Evolutionary conservation across 1,140 invertebrate genomes (phyloP), one percentile per base, ranked within the genome.

Genomic region (Drosophila sulfurigaster): DNA sequence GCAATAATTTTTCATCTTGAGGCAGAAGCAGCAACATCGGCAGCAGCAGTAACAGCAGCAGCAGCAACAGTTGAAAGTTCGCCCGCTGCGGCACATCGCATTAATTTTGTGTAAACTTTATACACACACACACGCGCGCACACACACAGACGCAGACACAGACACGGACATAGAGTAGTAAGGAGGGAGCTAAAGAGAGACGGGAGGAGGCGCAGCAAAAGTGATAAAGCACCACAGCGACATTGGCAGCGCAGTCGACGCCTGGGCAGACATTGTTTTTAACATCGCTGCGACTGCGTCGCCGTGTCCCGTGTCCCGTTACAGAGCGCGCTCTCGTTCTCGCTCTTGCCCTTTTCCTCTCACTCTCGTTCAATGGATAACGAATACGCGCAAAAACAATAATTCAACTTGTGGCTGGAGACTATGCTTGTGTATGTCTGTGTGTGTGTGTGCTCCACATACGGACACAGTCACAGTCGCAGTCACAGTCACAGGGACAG

Each of bases 1-100:
- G 91, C 91, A 91, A 92, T 92, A 91, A 91, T 91, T 91, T 91
- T 91, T 91, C 90, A 91, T 91, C 90, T 91, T 91, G 90, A 88
- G 87, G 72, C 83, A 81, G 67, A 69, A 35, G 49, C 65, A 59
- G 66, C 79, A 52, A 30, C 57, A 30, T 10, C 51, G 10, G 15
- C 20, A 30, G 16, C 51, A 28, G 15, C 20, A 54, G 64, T 79
- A 79, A 28, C 73, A 35, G 63, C 68, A 64, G 66, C 81, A 64
- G 73, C 71, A 88, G 87, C 88, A 89, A 89, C 88, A 89, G 88
- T 91, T 91, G 89, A 91, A 91, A 91, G 89, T 91, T 91, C 89
- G 85, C 90, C 87, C 79, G 87, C 86, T 91, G 86, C 76, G 83
- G 85, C 81, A 75, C 87, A 91, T 71, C 79, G 87, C 83, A 88